phyloP scores from a whole-genome alignment of 2,797 vertebrate genomes.

The Vespertilio murinus region DNA sequence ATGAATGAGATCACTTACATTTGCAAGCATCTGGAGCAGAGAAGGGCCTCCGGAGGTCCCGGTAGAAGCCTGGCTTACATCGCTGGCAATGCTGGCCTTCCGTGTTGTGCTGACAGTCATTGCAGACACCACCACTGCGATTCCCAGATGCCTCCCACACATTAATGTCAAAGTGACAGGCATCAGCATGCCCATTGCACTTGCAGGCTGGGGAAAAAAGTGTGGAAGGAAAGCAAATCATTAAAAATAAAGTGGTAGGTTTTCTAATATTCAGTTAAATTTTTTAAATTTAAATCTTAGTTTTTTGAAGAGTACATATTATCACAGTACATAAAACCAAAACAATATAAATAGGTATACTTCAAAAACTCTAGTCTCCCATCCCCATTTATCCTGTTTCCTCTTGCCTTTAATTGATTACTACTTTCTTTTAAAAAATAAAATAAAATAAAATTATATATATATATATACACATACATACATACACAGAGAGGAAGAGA shows the following conservation, averaged over 20 bases:
- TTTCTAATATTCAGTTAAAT: not conserved
- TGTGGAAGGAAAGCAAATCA: constrained; percentile 4
- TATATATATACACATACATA: too few species aligned
- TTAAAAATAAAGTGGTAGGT: not conserved
- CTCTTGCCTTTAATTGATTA: not conserved
- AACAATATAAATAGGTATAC: not conserved
- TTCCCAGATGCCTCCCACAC: constrained; percentile 92
- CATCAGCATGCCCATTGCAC: constrained; percentile 93
- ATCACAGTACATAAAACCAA: not conserved
- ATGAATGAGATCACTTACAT: constrained; percentile 84
- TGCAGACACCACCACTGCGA: constrained; percentile 92
- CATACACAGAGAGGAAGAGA: too few species aligned
- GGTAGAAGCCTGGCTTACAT: constrained; percentile 93
- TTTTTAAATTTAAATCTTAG: not conserved
- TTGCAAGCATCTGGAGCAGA: constrained; percentile 92
- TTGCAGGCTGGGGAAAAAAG: constrained; percentile 90
- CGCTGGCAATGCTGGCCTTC: constrained; percentile 93
- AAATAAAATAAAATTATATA: too few species aligned
- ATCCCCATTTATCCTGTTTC: not conserved
- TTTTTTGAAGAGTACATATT: not conserved
- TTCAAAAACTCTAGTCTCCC: not conserved
- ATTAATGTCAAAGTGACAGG: constrained; percentile 92
- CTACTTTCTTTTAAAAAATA: not conserved
- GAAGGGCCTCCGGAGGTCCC: constrained; percentile 87
- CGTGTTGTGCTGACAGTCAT: constrained; percentile 94